These are phyloP conservation scores for Drosophila pseudotalamancana DNA, from an alignment of 2,888 invertebrate species.

Conservation along the genomic window DNA sequence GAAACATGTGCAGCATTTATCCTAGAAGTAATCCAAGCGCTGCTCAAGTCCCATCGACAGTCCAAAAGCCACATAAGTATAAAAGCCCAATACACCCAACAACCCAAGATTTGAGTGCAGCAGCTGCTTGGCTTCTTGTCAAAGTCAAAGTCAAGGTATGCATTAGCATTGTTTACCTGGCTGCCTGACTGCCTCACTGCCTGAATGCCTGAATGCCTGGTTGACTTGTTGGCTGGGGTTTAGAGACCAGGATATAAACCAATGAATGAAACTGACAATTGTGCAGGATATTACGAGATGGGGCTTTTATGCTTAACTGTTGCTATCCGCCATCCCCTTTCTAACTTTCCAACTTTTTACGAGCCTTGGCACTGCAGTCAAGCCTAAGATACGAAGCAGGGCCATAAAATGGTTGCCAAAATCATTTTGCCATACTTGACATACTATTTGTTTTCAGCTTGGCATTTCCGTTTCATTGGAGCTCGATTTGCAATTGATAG, in stretches of 20 bases:
- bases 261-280: conserved; percentile 56
- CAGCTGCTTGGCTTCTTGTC: conserved; percentile 23
- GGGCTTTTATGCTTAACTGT: conserved; percentile 39
- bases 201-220: conserved; percentile 14
- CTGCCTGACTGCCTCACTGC: background rate
- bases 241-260: conserved; percentile 44
- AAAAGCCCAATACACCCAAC: conserved; percentile 5
- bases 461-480: background rate
- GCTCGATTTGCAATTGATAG: conserved; percentile 9
- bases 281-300: conserved; percentile 65
- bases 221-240: background rate
- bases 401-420: conserved; percentile 26
- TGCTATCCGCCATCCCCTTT: conserved; percentile 12
- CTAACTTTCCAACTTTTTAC: conserved; percentile 25
- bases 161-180: conserved; percentile 73
- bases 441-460: conserved; percentile 23
- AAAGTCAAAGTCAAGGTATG: conserved; percentile 52
- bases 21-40: conserved; percentile 38
- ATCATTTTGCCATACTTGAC: conserved; percentile 18
- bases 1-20: conserved; percentile 69
- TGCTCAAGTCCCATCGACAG: conserved; percentile 28
- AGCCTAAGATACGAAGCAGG: conserved; percentile 3
- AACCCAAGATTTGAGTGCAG: conserved; percentile 30
- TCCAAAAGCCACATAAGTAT: conserved; percentile 25
- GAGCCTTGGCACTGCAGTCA: conserved; percentile 33